phyloP scores from a whole-genome alignment of 2,888 invertebrate genomes.

The Coelinius sp. region DNA sequence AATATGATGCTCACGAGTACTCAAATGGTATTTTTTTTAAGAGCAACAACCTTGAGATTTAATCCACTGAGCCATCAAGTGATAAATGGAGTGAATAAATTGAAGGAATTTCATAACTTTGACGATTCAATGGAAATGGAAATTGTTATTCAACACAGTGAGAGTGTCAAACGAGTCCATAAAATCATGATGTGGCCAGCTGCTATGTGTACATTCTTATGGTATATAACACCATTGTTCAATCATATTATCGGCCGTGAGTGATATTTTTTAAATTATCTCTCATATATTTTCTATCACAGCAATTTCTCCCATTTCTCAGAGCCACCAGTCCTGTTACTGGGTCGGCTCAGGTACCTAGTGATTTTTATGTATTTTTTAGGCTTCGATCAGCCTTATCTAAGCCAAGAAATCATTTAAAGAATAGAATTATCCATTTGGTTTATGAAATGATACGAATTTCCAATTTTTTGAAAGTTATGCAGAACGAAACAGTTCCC shows the following conservation, averaged over 20 bases:
- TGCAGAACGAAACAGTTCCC: not conserved
- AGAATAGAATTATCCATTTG: not conserved
- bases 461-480: not conserved
- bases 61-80: not conserved
- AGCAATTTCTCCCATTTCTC: too few species aligned
- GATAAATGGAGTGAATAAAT: not conserved
- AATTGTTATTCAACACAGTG: constrained; percentile 43
- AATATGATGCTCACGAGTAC: constrained; percentile 2
- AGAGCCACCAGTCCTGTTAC: too few species aligned
- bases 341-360: too few species aligned
- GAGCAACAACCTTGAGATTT: too few species aligned
- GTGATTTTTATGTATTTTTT: too few species aligned
- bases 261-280: too few species aligned
- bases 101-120: constrained; percentile 19
- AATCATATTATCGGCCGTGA: constrained; percentile 41
- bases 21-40: not conserved
- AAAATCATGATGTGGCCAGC: constrained; percentile 20
- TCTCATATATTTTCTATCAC: too few species aligned
- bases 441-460: too few species aligned
- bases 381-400: too few species aligned
- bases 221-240: constrained; percentile 39
- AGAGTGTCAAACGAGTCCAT: constrained; percentile 35
- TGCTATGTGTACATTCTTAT: constrained; percentile 25
- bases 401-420: too few species aligned
- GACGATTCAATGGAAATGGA: constrained; percentile 34